Evolutionary conservation across 2,888 invertebrate genomes (phyloP), one percentile per base, ranked within the genome.

Genomic region (Callinectes sapidus): DNA sequence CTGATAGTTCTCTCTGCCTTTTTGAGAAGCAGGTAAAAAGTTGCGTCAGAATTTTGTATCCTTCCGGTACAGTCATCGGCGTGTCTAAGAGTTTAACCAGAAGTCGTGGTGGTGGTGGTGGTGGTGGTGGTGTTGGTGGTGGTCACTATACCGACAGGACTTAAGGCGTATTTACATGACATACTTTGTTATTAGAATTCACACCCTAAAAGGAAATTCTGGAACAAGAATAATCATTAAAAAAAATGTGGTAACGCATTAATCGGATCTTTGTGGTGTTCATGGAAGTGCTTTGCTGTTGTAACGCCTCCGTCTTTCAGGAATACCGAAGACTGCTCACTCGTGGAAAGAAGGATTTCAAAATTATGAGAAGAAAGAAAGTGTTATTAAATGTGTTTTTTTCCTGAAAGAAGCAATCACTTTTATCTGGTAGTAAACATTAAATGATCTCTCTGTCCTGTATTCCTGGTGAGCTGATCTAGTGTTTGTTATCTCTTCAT

Each of bases 231-330:
- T n/a, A 48, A 48, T 8, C 3, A 48, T 39, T 3, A 48, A 6
- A 48, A 48, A 48, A 48, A 10, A 48, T 13, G 81, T 81, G 32
- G 35, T 18, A 81, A 18, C 81, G 18, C 35, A 32, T 16, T 81
- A 35, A 81, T 81, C 71, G 35, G 81, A 35, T 81, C 35, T 16
- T 81, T 81, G 81, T 35, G 5, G 81, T 13, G 35, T 81, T 81
- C 81, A 81, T 81, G 81, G 81, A 81, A 81, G 18, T 81, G 35
- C 35, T 81, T 81, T 14, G 35, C 35, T 81, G 81, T 35, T 35
- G 35, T 18, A 35, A 81, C 81, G 35, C 35, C 35, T 6, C 3
- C 32, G 81, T 81, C 81, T 81, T 81, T 81, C 16, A 81, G 35
- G 81, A 81, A 81, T 35, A 81, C 35, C 35, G 35, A 81, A 81